Evolutionary conservation across 2,113 vertebrate species (phyloP).

Genomic region (Bambusicola thoracicus): DNA sequence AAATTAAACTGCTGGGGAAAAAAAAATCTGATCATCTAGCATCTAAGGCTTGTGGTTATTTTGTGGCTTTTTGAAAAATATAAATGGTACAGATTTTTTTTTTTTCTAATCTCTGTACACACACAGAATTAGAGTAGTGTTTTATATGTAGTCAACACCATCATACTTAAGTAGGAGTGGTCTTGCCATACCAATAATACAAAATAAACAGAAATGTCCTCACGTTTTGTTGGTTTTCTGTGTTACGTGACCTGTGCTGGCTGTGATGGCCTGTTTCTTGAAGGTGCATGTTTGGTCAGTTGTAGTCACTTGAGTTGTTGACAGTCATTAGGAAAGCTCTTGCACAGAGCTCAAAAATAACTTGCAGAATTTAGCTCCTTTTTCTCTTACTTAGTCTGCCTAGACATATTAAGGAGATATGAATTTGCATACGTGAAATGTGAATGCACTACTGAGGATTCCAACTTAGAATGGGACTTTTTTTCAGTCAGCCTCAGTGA

Average conservation of each 20-base stretch:
- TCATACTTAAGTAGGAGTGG: background rate
- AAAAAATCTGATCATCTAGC: constrained; percentile 32
- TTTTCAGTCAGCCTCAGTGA: background rate
- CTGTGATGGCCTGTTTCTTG: background rate
- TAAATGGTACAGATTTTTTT: background rate
- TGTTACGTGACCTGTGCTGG: background rate
- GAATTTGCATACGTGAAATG: background rate
- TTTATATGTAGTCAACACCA: background rate
- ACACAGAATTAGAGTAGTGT: background rate
- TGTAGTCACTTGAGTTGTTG: background rate
- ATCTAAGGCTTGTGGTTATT: constrained; percentile 10
- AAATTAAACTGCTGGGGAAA: constrained; percentile 41
- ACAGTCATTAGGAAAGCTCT: background rate
- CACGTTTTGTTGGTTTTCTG: background rate
- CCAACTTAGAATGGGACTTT: background rate
- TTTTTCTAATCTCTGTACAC: background rate
- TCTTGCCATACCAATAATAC: background rate
- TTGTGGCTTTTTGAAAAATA: too few species aligned
- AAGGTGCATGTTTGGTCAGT: background rate
- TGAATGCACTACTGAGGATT: background rate
- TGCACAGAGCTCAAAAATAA: background rate
- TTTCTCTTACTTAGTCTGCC: background rate
- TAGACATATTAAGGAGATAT: background rate
- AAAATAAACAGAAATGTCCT: background rate
- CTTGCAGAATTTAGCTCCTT: background rate